These are phyloP conservation scores for Machimus rusticus DNA, from an alignment of 2,888 invertebrate genomes.

Conservation along the genomic window DNA sequence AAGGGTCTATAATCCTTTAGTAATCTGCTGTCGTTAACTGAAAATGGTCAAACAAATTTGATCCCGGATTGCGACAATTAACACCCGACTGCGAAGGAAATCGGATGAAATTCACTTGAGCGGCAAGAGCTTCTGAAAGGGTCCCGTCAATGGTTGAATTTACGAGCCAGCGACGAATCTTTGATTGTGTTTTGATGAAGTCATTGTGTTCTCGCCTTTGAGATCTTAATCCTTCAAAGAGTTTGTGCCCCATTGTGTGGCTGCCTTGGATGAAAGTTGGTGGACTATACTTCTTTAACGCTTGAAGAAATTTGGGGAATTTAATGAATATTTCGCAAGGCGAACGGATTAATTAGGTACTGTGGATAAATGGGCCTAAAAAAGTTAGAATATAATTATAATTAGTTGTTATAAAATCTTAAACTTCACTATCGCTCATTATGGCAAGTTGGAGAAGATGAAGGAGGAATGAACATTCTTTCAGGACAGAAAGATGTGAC, in stretches of 20 bases:
- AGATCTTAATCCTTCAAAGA: neutral
- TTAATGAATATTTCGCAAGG: neutral
- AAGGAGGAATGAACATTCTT: no score
- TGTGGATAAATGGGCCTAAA: neutral
- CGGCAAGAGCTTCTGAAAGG: neutral
- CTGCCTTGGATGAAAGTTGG: neutral
- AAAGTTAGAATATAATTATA: neutral
- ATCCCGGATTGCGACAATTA: slow-evolving; percentile 22
- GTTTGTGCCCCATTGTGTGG: neutral
- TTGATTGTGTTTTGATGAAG: slow-evolving; percentile 24
- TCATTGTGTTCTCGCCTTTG: neutral
- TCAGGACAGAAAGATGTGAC: no score
- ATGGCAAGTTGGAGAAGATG: neutral
- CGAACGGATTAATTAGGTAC: neutral
- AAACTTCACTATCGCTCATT: neutral
- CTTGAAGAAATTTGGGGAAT: neutral
- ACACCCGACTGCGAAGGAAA: neutral
- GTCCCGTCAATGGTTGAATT: neutral
- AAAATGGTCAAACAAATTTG: slow-evolving; percentile 22
- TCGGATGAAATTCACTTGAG: neutral
- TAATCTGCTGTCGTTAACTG: neutral
- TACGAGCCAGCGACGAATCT: neutral
- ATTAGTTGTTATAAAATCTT: neutral
- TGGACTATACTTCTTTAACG: neutral
- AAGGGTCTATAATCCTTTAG: neutral